Percentiles rank a stretch among this genome's conserved stretches.
These are phyloP conservation scores for Nibea albiflora DNA, from an alignment of 2,113 vertebrate species.

Conservation along the genomic window DNA sequence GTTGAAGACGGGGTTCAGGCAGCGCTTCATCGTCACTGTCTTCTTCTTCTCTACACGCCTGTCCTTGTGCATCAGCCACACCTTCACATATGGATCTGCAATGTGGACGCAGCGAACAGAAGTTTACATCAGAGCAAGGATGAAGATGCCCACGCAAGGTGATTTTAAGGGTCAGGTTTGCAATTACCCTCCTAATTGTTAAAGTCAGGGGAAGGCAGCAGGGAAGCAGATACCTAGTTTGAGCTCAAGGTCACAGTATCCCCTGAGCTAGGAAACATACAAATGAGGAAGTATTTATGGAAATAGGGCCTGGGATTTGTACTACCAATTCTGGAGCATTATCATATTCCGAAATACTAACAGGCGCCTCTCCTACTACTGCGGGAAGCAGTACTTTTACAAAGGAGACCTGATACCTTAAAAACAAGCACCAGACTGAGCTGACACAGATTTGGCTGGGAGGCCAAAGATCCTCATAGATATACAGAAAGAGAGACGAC, in stretches of 20 bases:
- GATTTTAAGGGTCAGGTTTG: constrained; percentile 61
- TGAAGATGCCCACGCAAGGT: constrained; percentile 37
- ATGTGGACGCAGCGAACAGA: constrained; percentile 22
- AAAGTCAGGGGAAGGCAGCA: constrained; percentile 62
- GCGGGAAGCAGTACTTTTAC: constrained; percentile 19
- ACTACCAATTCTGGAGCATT: constrained; percentile 60
- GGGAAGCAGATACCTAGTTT: constrained; percentile 66
- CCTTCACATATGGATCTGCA: constrained; percentile 97
- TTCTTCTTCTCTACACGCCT: constrained; percentile 99
- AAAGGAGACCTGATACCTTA: constrained; percentile 47
- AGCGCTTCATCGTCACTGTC: constrained; percentile 96
- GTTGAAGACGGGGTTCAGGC: constrained; percentile 97
- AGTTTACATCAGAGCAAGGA: constrained; percentile 38
- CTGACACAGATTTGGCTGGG: constrained; percentile 59
- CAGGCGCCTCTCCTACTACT: constrained; percentile 7
- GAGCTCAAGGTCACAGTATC: constrained; percentile 75
- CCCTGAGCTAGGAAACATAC: constrained; percentile 67
- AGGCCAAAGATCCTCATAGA: constrained; percentile 69
- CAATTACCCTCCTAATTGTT: constrained; percentile 75
- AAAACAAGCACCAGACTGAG: constrained; percentile 53
- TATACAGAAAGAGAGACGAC: constrained; percentile 52
- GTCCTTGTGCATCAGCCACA: constrained; percentile 99
- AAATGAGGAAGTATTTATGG: constrained; percentile 77
- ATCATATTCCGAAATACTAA: constrained; percentile 45
- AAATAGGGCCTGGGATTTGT: constrained; percentile 61